Evolutionary conservation across 2,797 vertebrate genomes (phyloP).

Genomic region (Fistularia commersonii): DNA sequence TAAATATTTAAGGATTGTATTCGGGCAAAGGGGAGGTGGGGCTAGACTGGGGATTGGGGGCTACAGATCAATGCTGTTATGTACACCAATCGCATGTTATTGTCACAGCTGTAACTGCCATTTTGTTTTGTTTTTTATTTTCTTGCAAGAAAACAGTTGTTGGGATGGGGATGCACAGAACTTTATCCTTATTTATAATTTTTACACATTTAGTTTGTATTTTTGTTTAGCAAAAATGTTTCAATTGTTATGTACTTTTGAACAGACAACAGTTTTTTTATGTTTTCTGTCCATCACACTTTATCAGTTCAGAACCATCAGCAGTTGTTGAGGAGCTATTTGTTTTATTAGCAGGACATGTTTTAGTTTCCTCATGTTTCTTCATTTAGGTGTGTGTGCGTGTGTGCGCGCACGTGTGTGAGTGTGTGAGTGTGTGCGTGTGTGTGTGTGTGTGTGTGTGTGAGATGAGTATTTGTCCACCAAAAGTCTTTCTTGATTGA

Average conservation of each 20-base stretch:
- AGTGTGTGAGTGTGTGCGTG: slow-evolving; percentile 35
- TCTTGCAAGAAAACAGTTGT: slow-evolving; percentile 41
- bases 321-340: slow-evolving; percentile 1
- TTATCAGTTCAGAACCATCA: background rate
- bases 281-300: slow-evolving; percentile 5
- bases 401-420: slow-evolving; percentile 29
- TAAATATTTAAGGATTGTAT: slow-evolving; percentile 79
- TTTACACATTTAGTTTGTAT: slow-evolving; percentile 69
- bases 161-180: slow-evolving; percentile 62
- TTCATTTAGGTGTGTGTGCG: slow-evolving; percentile 16
- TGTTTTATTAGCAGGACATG: background rate
- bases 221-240: slow-evolving; percentile 44
- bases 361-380: background rate
- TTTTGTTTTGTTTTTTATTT: slow-evolving; percentile 54
- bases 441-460: slow-evolving; percentile 23
- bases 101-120: slow-evolving; percentile 76
- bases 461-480: slow-evolving; percentile 53
- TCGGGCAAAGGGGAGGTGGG: slow-evolving; percentile 39
- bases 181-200: slow-evolving; percentile 78
- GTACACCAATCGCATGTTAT: slow-evolving; percentile 79
- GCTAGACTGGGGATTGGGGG: slow-evolving; percentile 37
- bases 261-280: slow-evolving; percentile 62
- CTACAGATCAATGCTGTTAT: slow-evolving; percentile 77
- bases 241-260: slow-evolving; percentile 55
- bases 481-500: slow-evolving; percentile 66